Base-by-base conservation (phyloP, 1,140 invertebrate species). In the Mamestra configurata region DNA sequence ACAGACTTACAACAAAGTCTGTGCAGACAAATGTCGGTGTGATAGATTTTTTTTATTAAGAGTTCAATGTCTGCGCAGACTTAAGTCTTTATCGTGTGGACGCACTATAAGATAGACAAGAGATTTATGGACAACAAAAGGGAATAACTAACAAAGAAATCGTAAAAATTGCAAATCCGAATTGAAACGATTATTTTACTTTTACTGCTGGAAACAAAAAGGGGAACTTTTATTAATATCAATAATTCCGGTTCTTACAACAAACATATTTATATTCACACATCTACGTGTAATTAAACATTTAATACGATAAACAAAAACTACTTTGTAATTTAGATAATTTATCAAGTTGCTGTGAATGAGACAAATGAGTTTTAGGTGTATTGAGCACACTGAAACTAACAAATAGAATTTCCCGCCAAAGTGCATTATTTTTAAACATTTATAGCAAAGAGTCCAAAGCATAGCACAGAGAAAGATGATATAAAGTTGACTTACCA, bases 401-500 rank as follows among this genome's bases (percentile, higher is more conserved):
- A 22, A 83, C 80, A 66, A 64, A 70, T 40, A 83, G 11, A 81
- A 61, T 79, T 46, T 78, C 73, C 77, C 79, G 27, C 27, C 59
- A 35, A 22, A 78, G 18, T 31, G 77, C 61, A 79, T 79, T 20
- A 57, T 53, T 35, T 31, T 57, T 68, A 66, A 82, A 79, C 73
- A 88, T 81, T 49, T 49, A 77, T 86, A 84, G 86, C 89, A 87
- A 87, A 85, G 88, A 80, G 66, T 85, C 40, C 72, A 81, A 91
- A 91, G 91, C 89, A 43, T 84, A 82, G 81, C 55, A 82, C 77
- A 77, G 51, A n/a, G 46, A 57, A 61, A 53, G 72, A 53, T 37
- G 78, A 76, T 66, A 61, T 22, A 40, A 49, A 84, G 35, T n/a
- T 49, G 40, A 94, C 93, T 92, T 83, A 94, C 93, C 93, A 66